Evolutionary conservation across 2,888 invertebrate species (phyloP), one percentile per base, ranked within the genome.

Genomic region (Pyrrhia umbra): DNA sequence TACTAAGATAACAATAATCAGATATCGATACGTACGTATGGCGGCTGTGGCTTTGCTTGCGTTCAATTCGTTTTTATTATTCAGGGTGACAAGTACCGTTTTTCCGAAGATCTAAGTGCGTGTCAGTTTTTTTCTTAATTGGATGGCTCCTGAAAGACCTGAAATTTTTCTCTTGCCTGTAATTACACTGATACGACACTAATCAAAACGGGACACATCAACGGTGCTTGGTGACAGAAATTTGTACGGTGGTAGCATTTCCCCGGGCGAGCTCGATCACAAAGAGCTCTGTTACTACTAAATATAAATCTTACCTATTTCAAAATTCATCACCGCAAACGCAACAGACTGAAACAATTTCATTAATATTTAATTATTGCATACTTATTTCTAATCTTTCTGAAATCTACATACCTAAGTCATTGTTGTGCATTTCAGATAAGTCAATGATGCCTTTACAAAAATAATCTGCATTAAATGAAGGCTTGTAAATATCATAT

Each of bases 401-500:
- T n/a, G n/a, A n/a, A 13, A 30, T 30, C 30, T 30, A 13, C 3
- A 30, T 13, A 13, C 18, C n/a, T n/a, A 18, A 9, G 39, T 45
- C 25, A 23, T 40, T 40, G 15, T 40, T 16, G 8, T 6, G 15
- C 3, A 39, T 39, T 39, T 21, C 23, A 27, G 30, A 27, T 25
- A n/a, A n/a, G n/a, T n/a, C n/a, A n/a, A n/a, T n/a, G n/a, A n/a
- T n/a, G n/a, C n/a, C n/a, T n/a, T n/a, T n/a, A n/a, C n/a, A n/a
- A n/a, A n/a, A n/a, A n/a, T n/a, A n/a, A n/a, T n/a, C n/a, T n/a
- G n/a, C n/a, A 59, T 45, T 50, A 67, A 67, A 59, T 60, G 46
- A 56, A 57, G 15, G 15, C 42, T 20, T 20, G 42, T 18, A 20
- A 60, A 50, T 45, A 50, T 34, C 5, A 68, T 50, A 52, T 67